Conservation (phyloP, 2,888 invertebrate genomes). For the Pachliopta kotzebuea region DNA sequence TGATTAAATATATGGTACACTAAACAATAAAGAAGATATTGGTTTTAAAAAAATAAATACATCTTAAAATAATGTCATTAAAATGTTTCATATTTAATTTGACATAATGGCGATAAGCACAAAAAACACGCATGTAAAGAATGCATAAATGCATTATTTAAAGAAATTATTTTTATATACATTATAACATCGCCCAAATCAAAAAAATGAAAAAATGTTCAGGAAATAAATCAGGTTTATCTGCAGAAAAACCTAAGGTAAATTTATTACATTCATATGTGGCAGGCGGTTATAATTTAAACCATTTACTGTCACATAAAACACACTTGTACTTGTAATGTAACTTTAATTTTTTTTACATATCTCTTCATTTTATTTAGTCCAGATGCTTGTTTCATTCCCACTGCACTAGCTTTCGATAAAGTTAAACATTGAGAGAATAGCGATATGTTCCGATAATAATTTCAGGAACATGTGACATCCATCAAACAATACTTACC, state of each 20-base stretch:
- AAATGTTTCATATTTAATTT: not conserved
- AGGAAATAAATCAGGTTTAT: conserved; percentile 6
- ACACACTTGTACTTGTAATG: too few species aligned
- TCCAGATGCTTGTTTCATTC: too few species aligned
- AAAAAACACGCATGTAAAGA: not conserved
- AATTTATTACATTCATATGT: not conserved
- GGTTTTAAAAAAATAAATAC: not conserved
- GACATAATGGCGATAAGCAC: not conserved
- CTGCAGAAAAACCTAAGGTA: conserved; percentile 16
- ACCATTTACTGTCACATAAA: not conserved
- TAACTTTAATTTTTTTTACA: too few species aligned
- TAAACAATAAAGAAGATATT: not conserved
- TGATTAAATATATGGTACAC: conserved; percentile 4
- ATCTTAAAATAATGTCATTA: not conserved
- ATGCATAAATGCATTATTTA: not conserved
- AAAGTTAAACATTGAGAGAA: too few species aligned
- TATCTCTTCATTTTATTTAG: too few species aligned
- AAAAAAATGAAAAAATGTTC: conserved; percentile 25
- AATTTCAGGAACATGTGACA: too few species aligned
- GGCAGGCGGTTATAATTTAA: not conserved
- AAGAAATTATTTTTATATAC: too few species aligned
- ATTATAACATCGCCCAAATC: not conserved
- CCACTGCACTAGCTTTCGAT: too few species aligned
- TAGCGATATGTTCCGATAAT: too few species aligned
- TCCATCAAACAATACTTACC: too few species aligned